Evolutionary conservation across 2,797 vertebrate genomes (phyloP).

Genomic region (Liparis tanakae): DNA sequence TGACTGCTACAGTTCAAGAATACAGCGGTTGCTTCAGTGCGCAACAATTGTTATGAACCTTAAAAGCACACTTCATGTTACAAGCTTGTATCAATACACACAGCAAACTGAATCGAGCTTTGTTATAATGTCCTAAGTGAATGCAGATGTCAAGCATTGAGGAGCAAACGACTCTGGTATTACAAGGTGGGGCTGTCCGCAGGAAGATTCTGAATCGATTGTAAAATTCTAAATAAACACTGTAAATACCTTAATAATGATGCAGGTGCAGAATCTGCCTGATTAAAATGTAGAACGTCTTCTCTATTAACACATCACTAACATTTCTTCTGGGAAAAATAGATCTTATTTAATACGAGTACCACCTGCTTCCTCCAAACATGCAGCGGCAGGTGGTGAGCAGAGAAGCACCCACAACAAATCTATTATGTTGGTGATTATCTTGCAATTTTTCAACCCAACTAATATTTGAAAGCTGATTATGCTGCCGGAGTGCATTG

Average conservation of each 20-base stretch:
- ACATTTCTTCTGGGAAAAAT: neutral
- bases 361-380: slow-evolving; percentile 10
- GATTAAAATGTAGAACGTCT: neutral
- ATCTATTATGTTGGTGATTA: neutral
- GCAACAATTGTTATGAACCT: slow-evolving; percentile 32
- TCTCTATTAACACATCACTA: slow-evolving; percentile 13
- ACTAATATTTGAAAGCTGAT: slow-evolving; percentile 6
- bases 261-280: neutral
- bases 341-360: neutral
- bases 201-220: neutral
- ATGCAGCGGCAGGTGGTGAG: neutral
- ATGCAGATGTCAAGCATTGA: slow-evolving; percentile 22
- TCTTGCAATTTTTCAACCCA: neutral
- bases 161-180: neutral
- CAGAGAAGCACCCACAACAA: neutral
- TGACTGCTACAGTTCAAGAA: slow-evolving; percentile 22
- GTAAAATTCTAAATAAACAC: neutral
- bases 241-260: neutral
- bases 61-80: slow-evolving; percentile 27
- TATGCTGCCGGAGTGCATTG: neutral
- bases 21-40: slow-evolving; percentile 12
- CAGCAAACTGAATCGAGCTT: slow-evolving; percentile 4
- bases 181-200: neutral
- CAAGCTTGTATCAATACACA: slow-evolving; percentile 21
- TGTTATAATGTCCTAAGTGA: slow-evolving; percentile 25